Percentiles rank a stretch among this genome's conserved stretches.
phyloP scores from a whole-genome alignment of 1,140 invertebrate genomes.

The Drosophila baimaii region DNA sequence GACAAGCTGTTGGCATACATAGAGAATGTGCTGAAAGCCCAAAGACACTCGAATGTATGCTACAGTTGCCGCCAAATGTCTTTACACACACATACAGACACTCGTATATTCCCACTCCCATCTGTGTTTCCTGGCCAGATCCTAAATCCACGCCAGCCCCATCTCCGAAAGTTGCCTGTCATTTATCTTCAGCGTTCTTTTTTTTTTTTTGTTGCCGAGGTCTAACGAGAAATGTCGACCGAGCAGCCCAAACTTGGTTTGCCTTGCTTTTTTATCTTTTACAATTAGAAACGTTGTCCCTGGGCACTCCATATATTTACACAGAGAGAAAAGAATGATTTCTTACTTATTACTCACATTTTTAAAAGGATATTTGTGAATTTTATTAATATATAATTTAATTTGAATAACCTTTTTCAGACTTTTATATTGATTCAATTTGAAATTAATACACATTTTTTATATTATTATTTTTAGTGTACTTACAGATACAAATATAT shows the following conservation, averaged over 20 bases:
- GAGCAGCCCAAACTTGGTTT: slow-evolving; percentile 53
- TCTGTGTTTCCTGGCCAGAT: slow-evolving; percentile 21
- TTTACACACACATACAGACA: slow-evolving; percentile 23
- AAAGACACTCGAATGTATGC: slow-evolving; percentile 80
- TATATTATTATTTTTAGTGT: background rate
- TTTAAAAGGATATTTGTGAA: no score
- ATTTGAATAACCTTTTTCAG: background rate
- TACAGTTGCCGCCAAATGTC: slow-evolving; percentile 73
- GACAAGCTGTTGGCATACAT: slow-evolving; percentile 81
- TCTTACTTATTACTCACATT: background rate
- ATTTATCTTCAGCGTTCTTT: slow-evolving; percentile 66
- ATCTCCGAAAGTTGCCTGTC: slow-evolving; percentile 59
- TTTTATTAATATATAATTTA: background rate
- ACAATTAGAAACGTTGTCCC: slow-evolving; percentile 75
- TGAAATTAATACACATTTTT: background rate
- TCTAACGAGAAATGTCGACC: slow-evolving; percentile 66
- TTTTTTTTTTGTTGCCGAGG: slow-evolving; percentile 37
- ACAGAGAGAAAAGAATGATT: background rate
- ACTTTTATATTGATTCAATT: background rate
- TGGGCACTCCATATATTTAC: slow-evolving; percentile 44
- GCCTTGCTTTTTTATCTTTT: slow-evolving; percentile 72
- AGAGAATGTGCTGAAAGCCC: slow-evolving; percentile 67
- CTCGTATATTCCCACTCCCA: slow-evolving; percentile 26
- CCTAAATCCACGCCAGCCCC: slow-evolving; percentile 31
- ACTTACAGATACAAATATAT: background rate